Evolutionary conservation across 92 coral and sea anemone species (phyloP).

Genomic region (Epizoanthus scotinus): DNA sequence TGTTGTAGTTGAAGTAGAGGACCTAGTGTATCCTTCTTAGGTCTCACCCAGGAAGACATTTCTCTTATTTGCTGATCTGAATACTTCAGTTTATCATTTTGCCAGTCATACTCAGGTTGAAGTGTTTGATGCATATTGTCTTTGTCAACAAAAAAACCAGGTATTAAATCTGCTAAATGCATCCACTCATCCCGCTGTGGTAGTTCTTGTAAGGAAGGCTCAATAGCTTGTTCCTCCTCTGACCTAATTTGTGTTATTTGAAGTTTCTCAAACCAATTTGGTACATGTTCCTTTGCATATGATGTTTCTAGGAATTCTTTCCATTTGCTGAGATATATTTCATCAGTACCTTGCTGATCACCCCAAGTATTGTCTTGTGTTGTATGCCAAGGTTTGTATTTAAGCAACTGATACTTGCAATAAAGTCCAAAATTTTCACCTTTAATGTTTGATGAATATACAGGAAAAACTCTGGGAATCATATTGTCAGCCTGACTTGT

Average conservation of each 20-base stretch:
- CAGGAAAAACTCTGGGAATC: conserved; percentile 48
- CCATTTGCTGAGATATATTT: conserved; percentile 49
- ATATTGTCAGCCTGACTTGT: conserved; percentile 39
- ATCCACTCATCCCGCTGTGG: conserved; percentile 62
- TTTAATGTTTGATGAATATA: conserved; percentile 45
- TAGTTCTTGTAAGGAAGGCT: conserved; percentile 31
- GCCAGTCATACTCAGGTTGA: conserved; percentile 56
- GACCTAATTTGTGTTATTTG: conserved; percentile 39
- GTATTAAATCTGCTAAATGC: conserved; percentile 56
- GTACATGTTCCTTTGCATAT: conserved; percentile 61
- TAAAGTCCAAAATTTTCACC: conserved; percentile 52
- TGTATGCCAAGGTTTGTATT: conserved; percentile 53
- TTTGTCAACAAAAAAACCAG: conserved; percentile 31
- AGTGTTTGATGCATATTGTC: conserved; percentile 34
- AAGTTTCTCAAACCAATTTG: conserved; percentile 58
- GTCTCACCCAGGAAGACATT: conserved; percentile 67
- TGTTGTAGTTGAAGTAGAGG: conserved; percentile 9
- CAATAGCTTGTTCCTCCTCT: conserved; percentile 38
- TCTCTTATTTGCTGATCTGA: conserved; percentile 47
- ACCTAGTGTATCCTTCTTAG: conserved; percentile 49
- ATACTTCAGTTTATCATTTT: conserved; percentile 55
- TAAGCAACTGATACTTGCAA: conserved; percentile 51
- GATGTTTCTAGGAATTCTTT: conserved; percentile 47
- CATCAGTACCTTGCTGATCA: conserved; percentile 49
- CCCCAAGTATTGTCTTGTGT: conserved; percentile 56